These are phyloP conservation scores for Anguilla anguilla DNA, from an alignment of 2,797 vertebrate genomes.

Conservation along the genomic window DNA sequence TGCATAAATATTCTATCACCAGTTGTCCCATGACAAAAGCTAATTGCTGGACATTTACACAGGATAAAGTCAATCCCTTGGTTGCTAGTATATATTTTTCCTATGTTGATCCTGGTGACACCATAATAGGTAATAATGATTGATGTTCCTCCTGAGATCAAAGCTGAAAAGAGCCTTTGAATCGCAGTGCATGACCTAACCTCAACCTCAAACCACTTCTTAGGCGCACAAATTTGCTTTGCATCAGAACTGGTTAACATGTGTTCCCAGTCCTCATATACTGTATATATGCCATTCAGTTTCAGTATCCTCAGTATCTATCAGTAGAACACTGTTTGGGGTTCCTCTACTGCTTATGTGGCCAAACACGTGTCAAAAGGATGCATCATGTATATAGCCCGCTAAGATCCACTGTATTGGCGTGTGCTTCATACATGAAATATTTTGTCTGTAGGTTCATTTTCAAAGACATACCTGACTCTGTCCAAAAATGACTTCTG, in stretches of 20 bases:
- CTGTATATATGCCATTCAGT: neutral
- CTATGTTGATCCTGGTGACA: neutral
- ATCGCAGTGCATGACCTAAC: neutral
- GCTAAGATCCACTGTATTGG: neutral
- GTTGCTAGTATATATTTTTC: neutral
- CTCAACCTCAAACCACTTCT: neutral
- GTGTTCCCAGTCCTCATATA: neutral
- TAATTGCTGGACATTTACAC: neutral
- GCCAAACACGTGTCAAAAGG: neutral
- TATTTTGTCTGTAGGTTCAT: neutral
- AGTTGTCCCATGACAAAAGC: neutral
- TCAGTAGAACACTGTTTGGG: neutral
- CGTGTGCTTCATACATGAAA: neutral
- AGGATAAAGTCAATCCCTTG: neutral
- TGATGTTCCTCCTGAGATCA: neutral
- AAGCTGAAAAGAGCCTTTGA: neutral
- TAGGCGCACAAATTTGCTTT: neutral
- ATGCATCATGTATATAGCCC: neutral
- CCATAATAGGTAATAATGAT: neutral
- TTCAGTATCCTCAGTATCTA: neutral
- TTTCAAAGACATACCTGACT: neutral
- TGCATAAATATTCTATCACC: neutral
- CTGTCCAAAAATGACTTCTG: neutral
- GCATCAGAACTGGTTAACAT: neutral
- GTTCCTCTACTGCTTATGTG: neutral